Base-by-base conservation (phyloP, 1,140 invertebrate species). In the Gryon sp. region DNA sequence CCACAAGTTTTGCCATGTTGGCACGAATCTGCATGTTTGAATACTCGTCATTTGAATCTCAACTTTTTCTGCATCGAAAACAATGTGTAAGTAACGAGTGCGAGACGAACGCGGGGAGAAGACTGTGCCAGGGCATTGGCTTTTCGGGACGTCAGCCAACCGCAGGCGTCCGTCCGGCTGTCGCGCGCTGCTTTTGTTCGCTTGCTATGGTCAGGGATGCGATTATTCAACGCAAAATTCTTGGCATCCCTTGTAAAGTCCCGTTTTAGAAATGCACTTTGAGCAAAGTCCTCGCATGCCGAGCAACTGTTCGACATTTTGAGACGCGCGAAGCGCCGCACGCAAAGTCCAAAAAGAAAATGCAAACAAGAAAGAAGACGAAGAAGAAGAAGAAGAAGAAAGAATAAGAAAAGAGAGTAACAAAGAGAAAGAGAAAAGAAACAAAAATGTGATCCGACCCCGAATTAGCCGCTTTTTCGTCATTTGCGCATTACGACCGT, bases 11-110 rank as follows among this genome's bases (percentile, higher is more conserved):
- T 76, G 79, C 72, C 53, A 68, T 63, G 70, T 83, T 83, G 80
- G 80, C 81, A 80, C 70, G 50, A 72, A 74, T 79, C 66, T 76
- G 34, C 65, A 62, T 75, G 62, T 72, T 72, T 65, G 73, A 68
- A 81, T 83, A 50, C 78, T 59, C 66, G 74, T 78, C 81, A 80
- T 81, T 80, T 80, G 76, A 75, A 78, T 81, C 78, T 69, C 69
- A 62, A 59, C 60, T 74, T 74, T 65, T 74, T 65, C 28, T 66
- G 26, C 70, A 59, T 52, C 46, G 69, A 52, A 73, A 73, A 73
- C 59, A 73, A 65, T 73, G 69, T 52, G 60, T 38, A 43, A 65
- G 60, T 73, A 73, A 73, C 69, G 57, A 73, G 50, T 19, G 38
- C 18, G 45, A 43, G 34, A 22, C 15, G 30, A 6, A 9, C 5